Conservation (phyloP, 2,113 vertebrate genomes). For the Agapornis roseicollis region DNA sequence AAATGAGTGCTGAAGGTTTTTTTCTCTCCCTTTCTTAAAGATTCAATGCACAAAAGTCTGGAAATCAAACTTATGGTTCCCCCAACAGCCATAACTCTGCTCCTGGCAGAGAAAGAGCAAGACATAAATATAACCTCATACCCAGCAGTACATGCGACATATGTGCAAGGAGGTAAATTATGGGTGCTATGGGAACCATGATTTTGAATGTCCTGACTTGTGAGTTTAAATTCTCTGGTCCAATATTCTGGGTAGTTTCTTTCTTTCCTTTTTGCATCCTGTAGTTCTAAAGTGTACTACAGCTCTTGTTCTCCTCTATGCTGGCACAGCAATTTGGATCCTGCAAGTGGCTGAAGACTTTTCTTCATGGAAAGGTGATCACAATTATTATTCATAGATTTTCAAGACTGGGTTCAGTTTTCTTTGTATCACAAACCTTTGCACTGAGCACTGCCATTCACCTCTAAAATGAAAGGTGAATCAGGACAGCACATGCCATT, state of each 20-base stretch:
- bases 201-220: slow-evolving; percentile 48
- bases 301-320: background rate
- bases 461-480: background rate
- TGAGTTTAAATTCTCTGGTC: slow-evolving; percentile 25
- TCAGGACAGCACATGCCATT: background rate
- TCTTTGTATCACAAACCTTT: background rate
- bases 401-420: background rate
- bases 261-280: background rate
- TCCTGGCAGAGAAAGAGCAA: slow-evolving; percentile 29
- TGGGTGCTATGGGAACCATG: background rate
- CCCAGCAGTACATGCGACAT: background rate
- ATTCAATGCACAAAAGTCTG: slow-evolving; percentile 29
- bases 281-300: background rate
- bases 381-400: background rate
- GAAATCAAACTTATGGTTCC: slow-evolving; percentile 38
- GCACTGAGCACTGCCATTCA: fast-evolving
- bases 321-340: background rate
- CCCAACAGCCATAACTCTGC: slow-evolving; percentile 43
- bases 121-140: slow-evolving; percentile 47
- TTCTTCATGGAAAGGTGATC: background rate
- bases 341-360: background rate
- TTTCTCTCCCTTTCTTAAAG: background rate
- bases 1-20: background rate
- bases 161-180: slow-evolving; percentile 39
- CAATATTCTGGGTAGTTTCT: background rate